Conservation (phyloP, 53 echinoderm and acorn worm genomes). For the Paracentrotus lividus region DNA sequence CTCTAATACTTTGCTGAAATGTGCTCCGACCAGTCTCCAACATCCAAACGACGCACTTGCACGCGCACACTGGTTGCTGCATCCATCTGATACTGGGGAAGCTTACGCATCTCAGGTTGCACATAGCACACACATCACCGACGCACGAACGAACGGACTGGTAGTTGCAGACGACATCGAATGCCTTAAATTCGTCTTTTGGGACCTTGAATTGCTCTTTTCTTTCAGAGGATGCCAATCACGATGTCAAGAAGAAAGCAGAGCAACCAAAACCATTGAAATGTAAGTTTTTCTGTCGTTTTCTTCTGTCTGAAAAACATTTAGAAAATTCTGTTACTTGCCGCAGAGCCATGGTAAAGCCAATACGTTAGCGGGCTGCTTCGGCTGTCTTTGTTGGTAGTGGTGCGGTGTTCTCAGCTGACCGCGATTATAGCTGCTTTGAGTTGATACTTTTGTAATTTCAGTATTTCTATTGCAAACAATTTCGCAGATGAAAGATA, state of each 20-base stretch:
- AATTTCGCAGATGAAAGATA: neutral
- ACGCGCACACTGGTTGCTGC: too few species aligned
- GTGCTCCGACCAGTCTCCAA: too few species aligned
- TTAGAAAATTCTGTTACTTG: too few species aligned
- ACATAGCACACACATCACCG: neutral
- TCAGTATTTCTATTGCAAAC: neutral
- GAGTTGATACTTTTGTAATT: neutral
- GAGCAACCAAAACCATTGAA: conserved; percentile 59
- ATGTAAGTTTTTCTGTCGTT: conserved; percentile 43
- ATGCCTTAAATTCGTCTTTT: neutral
- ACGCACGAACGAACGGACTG: neutral
- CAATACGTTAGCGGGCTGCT: neutral
- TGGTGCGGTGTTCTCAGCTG: neutral
- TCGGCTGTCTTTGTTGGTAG: conserved; percentile 41
- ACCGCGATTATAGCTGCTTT: neutral
- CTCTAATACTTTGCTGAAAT: too few species aligned
- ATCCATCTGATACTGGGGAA: neutral
- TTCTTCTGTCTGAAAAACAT: neutral
- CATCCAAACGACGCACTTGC: too few species aligned
- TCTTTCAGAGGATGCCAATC: conserved; percentile 49
- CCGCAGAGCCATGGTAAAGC: neutral
- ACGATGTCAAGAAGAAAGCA: conserved; percentile 65
- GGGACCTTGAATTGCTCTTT: neutral
- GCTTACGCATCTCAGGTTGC: neutral
- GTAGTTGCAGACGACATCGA: conserved; percentile 14